phyloP scores from a whole-genome alignment of 1,140 invertebrate species.

The Brachystomella parvula region DNA sequence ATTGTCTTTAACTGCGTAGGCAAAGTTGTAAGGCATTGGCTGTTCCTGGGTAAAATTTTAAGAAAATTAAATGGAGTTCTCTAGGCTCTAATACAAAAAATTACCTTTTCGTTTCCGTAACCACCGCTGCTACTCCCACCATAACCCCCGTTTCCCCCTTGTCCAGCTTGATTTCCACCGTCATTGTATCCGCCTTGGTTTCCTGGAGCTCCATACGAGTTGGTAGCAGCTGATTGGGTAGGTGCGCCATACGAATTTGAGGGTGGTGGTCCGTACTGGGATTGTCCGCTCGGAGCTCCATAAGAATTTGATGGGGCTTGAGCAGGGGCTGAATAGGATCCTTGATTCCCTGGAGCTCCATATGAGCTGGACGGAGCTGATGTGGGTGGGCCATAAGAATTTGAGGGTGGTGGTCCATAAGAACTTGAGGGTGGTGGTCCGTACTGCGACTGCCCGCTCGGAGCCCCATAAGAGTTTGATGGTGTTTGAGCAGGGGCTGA shows the following conservation, averaged over 20 bases:
- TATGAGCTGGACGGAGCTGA: not conserved
- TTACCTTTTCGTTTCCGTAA: conserved; percentile 14
- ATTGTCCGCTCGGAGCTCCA: conserved; percentile 9
- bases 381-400: not conserved
- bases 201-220: not conserved
- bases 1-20: conserved; percentile 65
- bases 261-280: not conserved
- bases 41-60: conserved; percentile 16
- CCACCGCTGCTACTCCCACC: conserved; percentile 19
- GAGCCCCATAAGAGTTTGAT: conserved; percentile 20
- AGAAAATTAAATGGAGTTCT: not conserved
- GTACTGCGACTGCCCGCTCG: not conserved
- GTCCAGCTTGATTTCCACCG: not conserved
- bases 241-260: not conserved
- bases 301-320: conserved; percentile 13
- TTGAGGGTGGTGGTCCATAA: conserved; percentile 15
- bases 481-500: not conserved
- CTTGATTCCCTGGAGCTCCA: not conserved
- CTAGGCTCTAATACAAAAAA: not conserved
- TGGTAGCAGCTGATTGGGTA: not conserved
- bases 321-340: not conserved
- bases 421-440: conserved; percentile 6
- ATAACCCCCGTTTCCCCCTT: conserved; percentile 17
- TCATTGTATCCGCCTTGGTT: conserved; percentile 19
- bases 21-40: conserved; percentile 68